Base-by-base conservation (phyloP, 1,140 invertebrate species). In the Linepithema humile region DNA sequence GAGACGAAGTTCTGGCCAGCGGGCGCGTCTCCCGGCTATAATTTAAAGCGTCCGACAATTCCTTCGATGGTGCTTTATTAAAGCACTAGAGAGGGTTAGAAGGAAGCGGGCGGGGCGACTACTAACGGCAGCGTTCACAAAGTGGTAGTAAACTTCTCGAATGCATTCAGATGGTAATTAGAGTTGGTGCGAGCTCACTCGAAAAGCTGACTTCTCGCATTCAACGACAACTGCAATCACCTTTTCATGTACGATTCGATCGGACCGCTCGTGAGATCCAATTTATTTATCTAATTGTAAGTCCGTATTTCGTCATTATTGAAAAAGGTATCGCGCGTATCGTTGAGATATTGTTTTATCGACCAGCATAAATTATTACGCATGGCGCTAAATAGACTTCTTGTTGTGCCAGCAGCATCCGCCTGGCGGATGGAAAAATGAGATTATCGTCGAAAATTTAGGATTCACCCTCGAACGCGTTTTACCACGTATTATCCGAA, bases 401-500 rank as follows among this genome's bases (percentile, higher is more conserved):
- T 88, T 88, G 84, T 78, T 75, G 43, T 17, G 38, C 70, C 57
- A 73, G 70, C 82, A 72, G 83, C 75, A n/a, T n/a, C n/a, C n/a
- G 87, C 87, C 87, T 85, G 77, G 82, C 38, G 84, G 57, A 40
- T 84, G 86, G 70, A 91, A 89, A 93, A 94, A 93, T 93, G 83
- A 91, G 89, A 94, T 94, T 94, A 94, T n/a, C 85, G 55, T 83
- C 80, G 69, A 70, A 85, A 93, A 93, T 94, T 93, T 92, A 74
- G 88, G 89, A 94, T 94, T 94, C 93, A 93, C 93, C 93, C 93
- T 93, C 91, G 87, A 87, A 88, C 89, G 67, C 88, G 89, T 89
- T 92, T 92, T 92, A 91, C 89, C 89, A 82, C 90, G 87, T 92
- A 94, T 93, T 93, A 93, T 90, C 82, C 90, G 90, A 91, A 93